A percentile compares a stretch with the other conserved stretches of the same genome.
These are phyloP conservation scores for Drosophila nebulosa DNA, from an alignment of 1,140 invertebrate genomes.

Conservation along the genomic window DNA sequence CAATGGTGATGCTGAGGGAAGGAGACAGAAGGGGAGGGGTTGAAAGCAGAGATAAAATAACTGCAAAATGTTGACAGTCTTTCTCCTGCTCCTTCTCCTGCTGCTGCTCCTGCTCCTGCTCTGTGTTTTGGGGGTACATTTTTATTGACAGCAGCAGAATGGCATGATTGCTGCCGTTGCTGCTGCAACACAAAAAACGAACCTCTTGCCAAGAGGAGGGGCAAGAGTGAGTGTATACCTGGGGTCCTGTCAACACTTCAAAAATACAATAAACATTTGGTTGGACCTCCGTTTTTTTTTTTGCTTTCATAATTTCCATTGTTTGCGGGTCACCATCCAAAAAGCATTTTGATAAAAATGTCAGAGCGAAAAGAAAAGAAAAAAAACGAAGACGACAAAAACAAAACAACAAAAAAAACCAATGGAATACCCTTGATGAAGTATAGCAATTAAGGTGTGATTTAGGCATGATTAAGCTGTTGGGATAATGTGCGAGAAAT, in stretches of 20 bases:
- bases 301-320: conserved; percentile 72
- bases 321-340: conserved; percentile 54
- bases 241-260: conserved; percentile 53
- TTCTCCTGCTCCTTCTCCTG: background rate
- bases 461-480: background rate
- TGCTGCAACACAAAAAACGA: conserved; percentile 27
- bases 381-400: background rate
- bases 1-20: background rate
- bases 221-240: background rate
- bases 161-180: conserved; percentile 66
- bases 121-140: conserved; percentile 21
- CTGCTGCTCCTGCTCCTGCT: background rate
- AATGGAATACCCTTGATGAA: conserved; percentile 22
- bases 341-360: conserved; percentile 49
- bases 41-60: conserved; percentile 59
- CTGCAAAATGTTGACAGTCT: conserved; percentile 71
- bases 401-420: conserved; percentile 15
- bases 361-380: background rate
- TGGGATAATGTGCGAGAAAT: background rate
- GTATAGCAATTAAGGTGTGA: conserved; percentile 1
- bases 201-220: background rate
- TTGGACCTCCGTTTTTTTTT: conserved; percentile 11
- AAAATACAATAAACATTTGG: conserved; percentile 15
- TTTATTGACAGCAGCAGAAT: conserved; percentile 75
- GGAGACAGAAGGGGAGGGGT: too few species aligned